A percentile compares a stretch with the other conserved stretches of the same genome.
phyloP scores from a whole-genome alignment of 2,888 invertebrate species.

The Drosophila kambysellisi region DNA sequence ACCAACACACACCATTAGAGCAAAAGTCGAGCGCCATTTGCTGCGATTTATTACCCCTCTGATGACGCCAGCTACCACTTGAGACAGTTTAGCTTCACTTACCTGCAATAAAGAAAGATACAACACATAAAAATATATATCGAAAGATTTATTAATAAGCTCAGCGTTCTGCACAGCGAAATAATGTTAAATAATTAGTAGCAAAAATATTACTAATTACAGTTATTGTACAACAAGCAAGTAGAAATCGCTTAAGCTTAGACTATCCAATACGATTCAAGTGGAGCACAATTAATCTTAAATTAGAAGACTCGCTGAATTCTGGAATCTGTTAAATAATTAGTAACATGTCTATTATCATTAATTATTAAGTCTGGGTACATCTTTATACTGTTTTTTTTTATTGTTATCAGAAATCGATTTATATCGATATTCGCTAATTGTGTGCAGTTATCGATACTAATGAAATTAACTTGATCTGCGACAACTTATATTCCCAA shows the following conservation, averaged over 20 bases:
- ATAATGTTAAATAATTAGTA: neutral
- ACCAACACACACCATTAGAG: conserved; percentile 18
- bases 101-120: conserved; percentile 67
- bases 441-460: neutral
- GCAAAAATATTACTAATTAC: neutral
- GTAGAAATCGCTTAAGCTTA: neutral
- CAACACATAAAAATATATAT: conserved; percentile 30
- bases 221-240: neutral
- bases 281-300: neutral
- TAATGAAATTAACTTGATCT: neutral
- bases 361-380: too few species aligned
- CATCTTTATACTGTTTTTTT: neutral
- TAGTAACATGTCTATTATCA: too few species aligned
- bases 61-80: conserved; percentile 27
- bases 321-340: neutral
- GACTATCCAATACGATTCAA: neutral
- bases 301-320: neutral
- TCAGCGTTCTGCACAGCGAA: neutral
- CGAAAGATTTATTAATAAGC: conserved; percentile 16
- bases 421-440: neutral
- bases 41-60: conserved; percentile 65
- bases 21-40: conserved; percentile 65
- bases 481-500: neutral
- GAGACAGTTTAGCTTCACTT: conserved; percentile 63
- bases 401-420: neutral